Percentiles rank a stretch among this genome's conserved stretches.
Conservation (phyloP, 2,888 invertebrate species). For the Ochropleura leucogaster region DNA sequence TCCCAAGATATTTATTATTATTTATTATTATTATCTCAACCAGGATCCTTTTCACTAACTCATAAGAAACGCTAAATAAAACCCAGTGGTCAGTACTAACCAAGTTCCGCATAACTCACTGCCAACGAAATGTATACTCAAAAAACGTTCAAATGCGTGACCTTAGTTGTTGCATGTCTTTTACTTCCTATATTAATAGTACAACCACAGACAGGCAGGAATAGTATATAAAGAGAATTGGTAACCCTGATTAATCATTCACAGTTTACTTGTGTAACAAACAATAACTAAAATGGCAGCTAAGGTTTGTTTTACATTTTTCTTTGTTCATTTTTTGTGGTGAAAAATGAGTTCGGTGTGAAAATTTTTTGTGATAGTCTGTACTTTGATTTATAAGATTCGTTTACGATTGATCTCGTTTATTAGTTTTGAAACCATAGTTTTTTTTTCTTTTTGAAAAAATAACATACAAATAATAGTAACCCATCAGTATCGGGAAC, state of each 20-base stretch:
- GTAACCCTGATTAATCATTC: conserved; percentile 83
- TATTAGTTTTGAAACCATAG: too few species aligned
- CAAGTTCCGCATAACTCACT: conserved; percentile 83
- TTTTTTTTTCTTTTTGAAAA: too few species aligned
- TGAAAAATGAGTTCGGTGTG: conserved; percentile 3
- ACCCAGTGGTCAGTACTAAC: conserved; percentile 60
- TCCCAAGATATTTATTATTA: too few species aligned
- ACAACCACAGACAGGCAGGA: conserved; percentile 80
- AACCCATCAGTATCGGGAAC: too few species aligned
- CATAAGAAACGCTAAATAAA: conserved; percentile 15
- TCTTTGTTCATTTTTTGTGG: conserved; percentile 32
- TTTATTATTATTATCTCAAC: too few species aligned
- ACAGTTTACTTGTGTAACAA: conserved; percentile 84
- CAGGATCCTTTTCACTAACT: conserved; percentile 22
- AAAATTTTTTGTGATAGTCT: conserved; percentile 1
- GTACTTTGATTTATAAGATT: not conserved
- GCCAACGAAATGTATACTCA: conserved; percentile 83
- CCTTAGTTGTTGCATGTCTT: conserved; percentile 82
- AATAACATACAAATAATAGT: too few species aligned
- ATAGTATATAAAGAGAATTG: conserved; percentile 80
- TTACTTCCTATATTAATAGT: conserved; percentile 88
- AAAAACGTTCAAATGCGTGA: conserved; percentile 82
- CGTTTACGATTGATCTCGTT: too few species aligned
- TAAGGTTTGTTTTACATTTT: conserved; percentile 78
- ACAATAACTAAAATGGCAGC: conserved; percentile 87